These are phyloP conservation scores for Poecile montanus DNA, from an alignment of 2,797 vertebrate species.

Conservation along the genomic window DNA sequence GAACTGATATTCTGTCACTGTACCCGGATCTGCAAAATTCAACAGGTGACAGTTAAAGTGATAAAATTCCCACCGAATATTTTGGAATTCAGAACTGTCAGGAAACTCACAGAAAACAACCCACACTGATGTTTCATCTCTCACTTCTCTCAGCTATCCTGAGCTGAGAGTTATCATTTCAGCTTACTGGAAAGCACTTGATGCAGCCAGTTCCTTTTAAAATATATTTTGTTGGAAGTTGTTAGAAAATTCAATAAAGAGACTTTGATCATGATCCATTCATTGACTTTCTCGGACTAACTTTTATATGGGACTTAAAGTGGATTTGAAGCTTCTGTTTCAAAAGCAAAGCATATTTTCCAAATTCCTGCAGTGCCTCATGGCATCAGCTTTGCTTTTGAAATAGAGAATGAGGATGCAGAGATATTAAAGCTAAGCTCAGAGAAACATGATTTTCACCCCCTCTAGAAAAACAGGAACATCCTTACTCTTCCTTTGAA, in stretches of 20 bases:
- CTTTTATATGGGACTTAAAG: constrained; percentile 65
- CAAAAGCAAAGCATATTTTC: constrained; percentile 53
- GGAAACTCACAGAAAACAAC: background rate
- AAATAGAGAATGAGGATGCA: constrained; percentile 54
- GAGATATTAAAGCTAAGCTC: constrained; percentile 48
- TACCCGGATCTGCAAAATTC: background rate
- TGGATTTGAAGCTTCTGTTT: constrained; percentile 68
- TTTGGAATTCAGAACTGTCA: background rate
- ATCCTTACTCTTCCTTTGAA: constrained; percentile 48
- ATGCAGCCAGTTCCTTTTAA: constrained; percentile 48
- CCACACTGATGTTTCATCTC: constrained; percentile 1
- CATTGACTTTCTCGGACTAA: constrained; percentile 61
- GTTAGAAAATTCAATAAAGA: constrained; percentile 53
- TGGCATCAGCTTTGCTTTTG: constrained; percentile 64
- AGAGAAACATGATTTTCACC: constrained; percentile 58
- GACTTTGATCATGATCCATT: constrained; percentile 64
- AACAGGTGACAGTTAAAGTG: background rate
- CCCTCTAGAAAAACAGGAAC: constrained; percentile 60
- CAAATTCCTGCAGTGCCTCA: constrained; percentile 40
- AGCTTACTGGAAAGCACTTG: constrained; percentile 47
- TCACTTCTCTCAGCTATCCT: background rate
- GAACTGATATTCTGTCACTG: background rate
- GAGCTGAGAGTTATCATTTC: constrained; percentile 26
- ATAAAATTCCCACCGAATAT: background rate
- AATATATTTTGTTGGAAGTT: constrained; percentile 46